A percentile compares a stretch with the other conserved stretches of the same genome.
phyloP scores from a whole-genome alignment of 2,113 vertebrate species.

The Podiceps cristatus region DNA sequence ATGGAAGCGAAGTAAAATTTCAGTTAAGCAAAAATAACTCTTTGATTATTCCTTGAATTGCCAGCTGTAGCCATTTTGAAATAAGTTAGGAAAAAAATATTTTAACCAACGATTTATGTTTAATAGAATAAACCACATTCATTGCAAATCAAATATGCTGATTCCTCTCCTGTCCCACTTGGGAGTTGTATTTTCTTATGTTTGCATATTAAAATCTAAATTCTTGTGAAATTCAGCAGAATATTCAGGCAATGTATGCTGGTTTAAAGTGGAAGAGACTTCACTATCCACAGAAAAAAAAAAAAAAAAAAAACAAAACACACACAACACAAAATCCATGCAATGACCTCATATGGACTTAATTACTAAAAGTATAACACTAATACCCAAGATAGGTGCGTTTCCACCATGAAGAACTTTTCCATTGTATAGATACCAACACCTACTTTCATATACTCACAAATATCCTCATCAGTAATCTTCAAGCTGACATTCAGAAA shows the following conservation, averaged over 20 bases:
- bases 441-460: background rate
- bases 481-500: background rate
- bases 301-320: too few relatives aligned
- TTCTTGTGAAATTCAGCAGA: background rate
- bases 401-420: background rate
- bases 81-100: background rate
- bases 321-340: background rate
- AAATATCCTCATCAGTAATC: background rate
- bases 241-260: background rate
- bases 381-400: background rate
- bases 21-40: background rate
- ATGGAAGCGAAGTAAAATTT: background rate
- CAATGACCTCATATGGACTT: background rate
- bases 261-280: background rate
- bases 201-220: background rate
- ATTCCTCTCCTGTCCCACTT: background rate
- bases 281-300: background rate
- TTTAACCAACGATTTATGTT: too few relatives aligned
- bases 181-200: background rate
- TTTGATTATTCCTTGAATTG: background rate
- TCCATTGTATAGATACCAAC: background rate
- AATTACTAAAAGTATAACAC: background rate
- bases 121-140: background rate
- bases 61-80: background rate
- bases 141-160: background rate